Conservation (phyloP, 2,888 invertebrate species). For the Folsomia manolachei region DNA sequence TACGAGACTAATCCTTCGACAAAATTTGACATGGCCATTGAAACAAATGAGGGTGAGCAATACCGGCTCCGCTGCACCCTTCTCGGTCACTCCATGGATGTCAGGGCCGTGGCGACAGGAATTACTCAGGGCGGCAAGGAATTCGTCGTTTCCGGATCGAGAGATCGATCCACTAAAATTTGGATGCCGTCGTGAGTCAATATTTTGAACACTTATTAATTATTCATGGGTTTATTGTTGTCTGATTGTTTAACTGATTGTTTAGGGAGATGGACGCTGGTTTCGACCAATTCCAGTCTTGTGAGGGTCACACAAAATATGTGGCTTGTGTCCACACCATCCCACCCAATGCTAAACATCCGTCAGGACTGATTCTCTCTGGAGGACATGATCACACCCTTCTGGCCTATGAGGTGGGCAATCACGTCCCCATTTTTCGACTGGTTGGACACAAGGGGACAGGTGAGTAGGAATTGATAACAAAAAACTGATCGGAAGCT, state of each 20-base stretch:
- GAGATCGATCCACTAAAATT: constrained; percentile 81
- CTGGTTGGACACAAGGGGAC: constrained; percentile 76
- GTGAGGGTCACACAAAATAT: constrained; percentile 79
- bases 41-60: no score
- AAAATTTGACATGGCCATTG: no score
- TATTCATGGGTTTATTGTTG: neutral
- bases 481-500: neutral
- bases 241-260: constrained; percentile 3
- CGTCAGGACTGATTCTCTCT: constrained; percentile 77
- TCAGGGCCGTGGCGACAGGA: constrained; percentile 67
- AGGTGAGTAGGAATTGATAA: constrained; percentile 55
- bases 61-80: constrained; percentile 78
- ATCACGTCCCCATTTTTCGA: constrained; percentile 65
- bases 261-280: constrained; percentile 32
- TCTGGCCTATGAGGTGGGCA: constrained; percentile 71
- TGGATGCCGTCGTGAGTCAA: constrained; percentile 68
- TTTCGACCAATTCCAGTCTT: constrained; percentile 62
- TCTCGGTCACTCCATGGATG: constrained; percentile 78
- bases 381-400: constrained; percentile 86
- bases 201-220: constrained; percentile 5
- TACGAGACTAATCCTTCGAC: no score
- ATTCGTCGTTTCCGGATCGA: constrained; percentile 78
- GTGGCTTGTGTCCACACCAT: constrained; percentile 77
- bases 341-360: constrained; percentile 66
- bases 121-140: constrained; percentile 58